These are phyloP conservation scores for Hippoglossus hippoglossus DNA, from an alignment of 2,797 vertebrate genomes.

Conservation along the genomic window DNA sequence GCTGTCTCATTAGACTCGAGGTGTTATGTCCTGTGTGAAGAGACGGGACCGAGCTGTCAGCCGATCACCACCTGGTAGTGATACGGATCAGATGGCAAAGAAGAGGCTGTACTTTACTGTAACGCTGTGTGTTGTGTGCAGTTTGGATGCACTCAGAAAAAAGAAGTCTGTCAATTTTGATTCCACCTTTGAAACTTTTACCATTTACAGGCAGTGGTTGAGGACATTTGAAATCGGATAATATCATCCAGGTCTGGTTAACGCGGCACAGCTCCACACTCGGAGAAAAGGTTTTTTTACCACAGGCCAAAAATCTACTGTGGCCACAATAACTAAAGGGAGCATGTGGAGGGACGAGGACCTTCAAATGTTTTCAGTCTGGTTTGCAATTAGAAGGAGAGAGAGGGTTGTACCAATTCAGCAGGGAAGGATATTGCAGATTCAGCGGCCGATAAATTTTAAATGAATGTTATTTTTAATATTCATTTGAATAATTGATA, in stretches of 20 bases:
- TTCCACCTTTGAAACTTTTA: slow-evolving; percentile 4
- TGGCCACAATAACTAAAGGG: slow-evolving; percentile 11
- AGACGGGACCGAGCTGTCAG: slow-evolving; percentile 57
- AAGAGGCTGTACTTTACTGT: background rate
- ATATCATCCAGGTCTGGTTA: slow-evolving; percentile 36
- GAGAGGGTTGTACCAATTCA: background rate
- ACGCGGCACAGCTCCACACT: slow-evolving; percentile 8
- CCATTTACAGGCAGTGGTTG: slow-evolving; percentile 8
- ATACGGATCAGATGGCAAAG: slow-evolving; percentile 48
- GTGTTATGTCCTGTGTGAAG: slow-evolving; percentile 65
- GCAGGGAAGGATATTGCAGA: background rate
- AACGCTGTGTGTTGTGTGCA: background rate
- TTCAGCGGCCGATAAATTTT: slow-evolving; percentile 8
- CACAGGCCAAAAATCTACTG: slow-evolving; percentile 17
- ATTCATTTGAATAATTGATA: slow-evolving; percentile 13
- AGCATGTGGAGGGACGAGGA: slow-evolving; percentile 25
- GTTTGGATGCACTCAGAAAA: slow-evolving; percentile 6
- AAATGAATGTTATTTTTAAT: slow-evolving; percentile 5
- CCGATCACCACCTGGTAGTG: slow-evolving; percentile 61
- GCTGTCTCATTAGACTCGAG: slow-evolving; percentile 73
- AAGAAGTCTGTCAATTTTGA: slow-evolving; percentile 12
- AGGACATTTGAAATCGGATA: slow-evolving; percentile 19
- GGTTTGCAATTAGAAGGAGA: slow-evolving; percentile 6
- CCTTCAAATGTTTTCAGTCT: slow-evolving; percentile 31
- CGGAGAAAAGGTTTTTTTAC: slow-evolving; percentile 15